Evolutionary conservation across 2,888 invertebrate species (phyloP), one percentile per base, ranked within the genome.

Genomic region (Rhamnusium bicolor): DNA sequence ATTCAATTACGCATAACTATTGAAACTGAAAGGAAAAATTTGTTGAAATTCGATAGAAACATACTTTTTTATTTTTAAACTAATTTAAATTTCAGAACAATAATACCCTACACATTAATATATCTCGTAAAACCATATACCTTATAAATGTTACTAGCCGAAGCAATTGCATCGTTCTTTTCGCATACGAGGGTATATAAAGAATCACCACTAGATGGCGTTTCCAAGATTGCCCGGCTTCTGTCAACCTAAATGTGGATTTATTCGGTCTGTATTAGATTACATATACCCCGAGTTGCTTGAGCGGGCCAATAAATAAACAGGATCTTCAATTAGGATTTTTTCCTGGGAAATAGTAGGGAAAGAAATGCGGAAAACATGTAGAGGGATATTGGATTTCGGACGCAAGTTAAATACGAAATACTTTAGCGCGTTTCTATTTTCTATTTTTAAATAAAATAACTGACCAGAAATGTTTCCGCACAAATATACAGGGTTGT

Each of bases 161-260:
- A 56, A 67, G 56, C 14, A 67, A 67, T 56, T 67, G 67, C 67
- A 67, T 46, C 61, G 18, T 10, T 61, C 61, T 61, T 46, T 61
- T 73, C 76, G 72, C 76, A 76, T 74, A 62, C 63, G 71, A 70
- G 74, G 73, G 71, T 71, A n/a, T n/a, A n/a, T n/a, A 74, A 71
- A 71, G 71, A 74, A 74, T 72, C 70, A 67, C 69, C 74, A 69
- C 68, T 70, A 78, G 80, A 79, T 83, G 83, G 81, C 81, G 82
- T 77, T 80, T 73, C 77, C 83, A 82, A 85, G 85, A 85, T 85
- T 85, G 85, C 86, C 83, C 84, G 80, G 85, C 85, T 85, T 85
- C 88, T 89, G 89, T 89, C 89, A 88, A 87, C 86, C 87, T 85
- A 89, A 89, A 89, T 88, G 88, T 87, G 88, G 88, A 89, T 89